Evolutionary conservation across 2,797 vertebrate species (phyloP).

Genomic region (Dromococcyx pavoninus): DNA sequence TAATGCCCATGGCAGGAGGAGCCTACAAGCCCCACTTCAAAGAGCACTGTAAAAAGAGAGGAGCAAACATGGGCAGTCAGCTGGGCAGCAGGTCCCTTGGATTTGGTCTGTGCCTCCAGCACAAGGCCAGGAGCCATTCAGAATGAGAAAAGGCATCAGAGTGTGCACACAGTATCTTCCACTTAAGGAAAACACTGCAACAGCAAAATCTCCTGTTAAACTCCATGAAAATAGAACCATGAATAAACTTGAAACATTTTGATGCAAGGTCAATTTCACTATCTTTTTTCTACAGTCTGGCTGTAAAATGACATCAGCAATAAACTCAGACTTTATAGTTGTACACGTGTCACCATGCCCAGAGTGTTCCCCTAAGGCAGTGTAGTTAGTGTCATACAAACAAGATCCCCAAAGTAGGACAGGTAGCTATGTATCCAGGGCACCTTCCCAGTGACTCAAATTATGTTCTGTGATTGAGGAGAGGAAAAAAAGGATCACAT

Average conservation of each 20-base stretch:
- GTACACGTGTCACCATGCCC: background rate
- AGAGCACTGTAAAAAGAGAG: background rate
- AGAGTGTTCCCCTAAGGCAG: background rate
- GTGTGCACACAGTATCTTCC: background rate
- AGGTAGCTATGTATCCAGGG: background rate
- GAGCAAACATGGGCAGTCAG: background rate
- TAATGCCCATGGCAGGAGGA: background rate
- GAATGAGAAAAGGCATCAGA: background rate
- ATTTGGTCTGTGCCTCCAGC: background rate
- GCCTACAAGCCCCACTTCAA: accelerated
- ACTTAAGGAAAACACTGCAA: background rate
- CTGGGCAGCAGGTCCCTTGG: background rate
- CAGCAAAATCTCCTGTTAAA: background rate
- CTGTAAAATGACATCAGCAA: constrained; percentile 3
- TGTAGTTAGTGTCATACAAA: background rate
- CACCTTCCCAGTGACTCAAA: background rate
- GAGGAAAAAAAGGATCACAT: background rate
- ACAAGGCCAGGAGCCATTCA: background rate
- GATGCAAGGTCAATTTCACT: background rate
- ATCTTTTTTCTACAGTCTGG: background rate
- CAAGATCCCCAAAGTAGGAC: background rate
- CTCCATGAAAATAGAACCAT: background rate
- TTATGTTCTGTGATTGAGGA: background rate
- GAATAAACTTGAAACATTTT: background rate
- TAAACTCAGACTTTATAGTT: background rate